Base-by-base conservation (phyloP, 2,888 invertebrate species). In the Volucella inanis region DNA sequence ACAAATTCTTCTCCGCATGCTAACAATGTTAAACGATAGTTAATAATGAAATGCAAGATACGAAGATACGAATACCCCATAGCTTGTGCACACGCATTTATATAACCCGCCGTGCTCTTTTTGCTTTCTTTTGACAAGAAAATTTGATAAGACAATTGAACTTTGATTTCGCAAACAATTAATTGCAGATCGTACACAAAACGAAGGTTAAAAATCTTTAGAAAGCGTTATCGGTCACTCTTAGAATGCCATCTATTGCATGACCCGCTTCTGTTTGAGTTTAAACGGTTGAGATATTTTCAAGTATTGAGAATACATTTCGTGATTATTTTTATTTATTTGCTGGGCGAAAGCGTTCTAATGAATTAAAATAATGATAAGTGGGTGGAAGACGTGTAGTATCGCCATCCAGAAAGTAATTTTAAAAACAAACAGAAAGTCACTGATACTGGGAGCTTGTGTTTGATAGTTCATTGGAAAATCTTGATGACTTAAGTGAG, bases 81-180 rank as follows among this genome's bases (percentile, higher is more conserved):
- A 14, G 50, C 10, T 75, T 43, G 50, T 39, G 52, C 65, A 41
- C 52, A 52, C 41, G 43, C 41, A 54, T 71, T 50, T 41, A 59
- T 61, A 61, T 71, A 50, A 59, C 59, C 59, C 41, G 22, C 12
- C 50, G 8, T 9, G 15, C 31, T 49, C 12, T 9, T 47, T 14
- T 14, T 31, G 41, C 9, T 38, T 18, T 18, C 10, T 14, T 12
- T 8, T 22, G n/a, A 18, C 18, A 52, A 12, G 15, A 38, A 65
- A 11, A 59, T n/a, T 22, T 74, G 74, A 79, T 79, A 74, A 74
- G 45, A 41, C 14, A 67, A 45, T 9, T 72, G 72, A 54, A 67
- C 79, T 74, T 74, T 79, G 74, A 41, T 50, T 61, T 15, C 31
- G 47, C 45, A 39, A 14, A 22, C 43, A 67, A 72, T 79, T 70